Evolutionary conservation across 1,140 invertebrate genomes (phyloP), one percentile per base, ranked within the genome.

Genomic region (Dinothrombium tinctorium): DNA sequence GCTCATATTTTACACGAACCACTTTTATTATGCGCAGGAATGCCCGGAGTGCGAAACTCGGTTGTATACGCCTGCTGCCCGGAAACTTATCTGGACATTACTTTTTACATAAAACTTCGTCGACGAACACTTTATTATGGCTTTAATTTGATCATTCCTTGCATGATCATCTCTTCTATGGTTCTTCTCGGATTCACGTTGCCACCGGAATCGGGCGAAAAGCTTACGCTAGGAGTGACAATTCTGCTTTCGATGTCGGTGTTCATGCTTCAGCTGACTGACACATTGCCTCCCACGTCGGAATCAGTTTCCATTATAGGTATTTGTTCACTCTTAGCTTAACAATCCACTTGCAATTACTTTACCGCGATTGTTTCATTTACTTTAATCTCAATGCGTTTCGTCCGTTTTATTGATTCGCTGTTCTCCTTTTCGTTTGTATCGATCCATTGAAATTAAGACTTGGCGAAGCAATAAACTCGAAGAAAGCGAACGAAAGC

Each of bases 91-190:
- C 79, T 94, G 56, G 90, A 96, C 64, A 81, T 96, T 49, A 95
- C 86, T 50, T 98, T 94, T 67, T 79, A 78, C 53, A 86, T 99
- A 54, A 78, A 89, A 59, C 94, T 99, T 62, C 71, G 90, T 56
- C 72, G 94, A 56, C 72, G 92, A 57, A 96, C 89, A 40, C 71
- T 98, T 47, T 98, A 98, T 69, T 98, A 98, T 69, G 94, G 94
- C 66, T 96, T 98, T 72, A 98, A 99, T 70, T 72, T 98, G 54
- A 96, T 98, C 60, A 87, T 98, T 56, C 92, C 92, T 43, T 98
- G 90, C 64, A 86, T 98, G 51, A 73, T 98, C 61, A 90, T 98
- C 57, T 87, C 35, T 3, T 90, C 86, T 46, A 90, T 99, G 81
- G 90, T 92, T 45, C 71, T 96, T 53, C 70, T 99, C 51, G 90